Base-by-base conservation (phyloP, 2,888 invertebrate species). In the Drosophila pseudotakahashii region DNA sequence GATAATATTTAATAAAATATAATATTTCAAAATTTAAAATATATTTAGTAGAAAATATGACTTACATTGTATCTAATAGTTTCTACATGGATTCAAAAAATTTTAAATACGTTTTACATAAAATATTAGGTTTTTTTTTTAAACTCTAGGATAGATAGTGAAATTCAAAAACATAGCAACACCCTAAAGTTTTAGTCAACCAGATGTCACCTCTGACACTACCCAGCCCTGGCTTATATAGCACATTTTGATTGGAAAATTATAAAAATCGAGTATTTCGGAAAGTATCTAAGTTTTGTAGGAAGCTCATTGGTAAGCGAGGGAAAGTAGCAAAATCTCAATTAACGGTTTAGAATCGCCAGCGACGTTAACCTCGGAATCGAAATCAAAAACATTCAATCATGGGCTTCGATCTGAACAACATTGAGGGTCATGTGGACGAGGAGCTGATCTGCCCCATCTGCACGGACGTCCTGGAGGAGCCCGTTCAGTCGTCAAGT, bases 381-480 rank as follows among this genome's bases (percentile, higher is more conserved):
- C 50, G 44, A 26, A 26, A 68, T 34, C 32, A 36, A 23, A 44
- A n/a, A 44, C 16, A 42, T 36, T 23, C 11, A 16, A 51, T 3
- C 36, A 82, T 82, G 82, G 82, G 82, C 47, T 82, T 76, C 19
- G 86, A 82, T 61, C 23, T 79, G 6, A 60, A 37, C 10, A 16
- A 62, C n/a, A 73, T 82, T 54, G 54, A 81, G 34, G 83, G 82
- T 1, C 62, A 69, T 14, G 81, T 86, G 30, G 86, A 82, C 41
- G 83, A 81, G 59, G 86, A 86, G 59, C 70, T 86, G 0, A 57
- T 86, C 1, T 82, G 82, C 6, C 84, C 84, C 9, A 82, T 82
- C 9, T 82, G 82, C 5, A 54, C 76, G 0, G 86, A 86, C 39
- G 77, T 82, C 0, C 63, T 86, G 16, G 86, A 82, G 76, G 71